Evolutionary conservation across 2,797 vertebrate genomes (phyloP), one percentile per base, ranked within the genome.

Genomic region (Spinibarbus caldwelli): DNA sequence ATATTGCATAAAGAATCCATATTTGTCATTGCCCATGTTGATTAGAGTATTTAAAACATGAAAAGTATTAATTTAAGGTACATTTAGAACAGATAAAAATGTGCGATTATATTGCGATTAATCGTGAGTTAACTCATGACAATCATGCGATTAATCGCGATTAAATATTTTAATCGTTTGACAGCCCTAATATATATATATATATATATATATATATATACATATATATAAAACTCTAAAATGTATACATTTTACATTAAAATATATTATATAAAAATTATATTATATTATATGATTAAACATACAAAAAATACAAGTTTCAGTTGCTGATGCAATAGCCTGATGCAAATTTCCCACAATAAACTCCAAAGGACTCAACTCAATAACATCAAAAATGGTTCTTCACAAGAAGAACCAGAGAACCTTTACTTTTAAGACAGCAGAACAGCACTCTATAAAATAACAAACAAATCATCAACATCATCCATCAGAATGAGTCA

Each of bases 331-430:
- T 75, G 49, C 49, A 34, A 59, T 43, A 80, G 29, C 19, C 45
- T 67, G 66, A 52, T 49, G 64, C 64, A 81, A 52, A 21, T 11
- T 68, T 29, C 64, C 79, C 14, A 80, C 21, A 17, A 70, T n/a
- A n/a, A 6, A 26, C 29, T 36, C 79, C 12, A 26, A 26, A 49
- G 6, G 43, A 15, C 29, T 67, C 36, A 26, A 43, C 76, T 19
- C 31, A 68, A 45, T 19, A 47, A 34, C 1, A 14, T 49, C 43
- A 66, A 23, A 52, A 31, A 80, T 10, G 12, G 5, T 29, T 71
- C 45, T 81, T 31, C 31, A 11, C 66, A 70, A 19, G 29, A 82
- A 47, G 5, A 83, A 38, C 14, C 15, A 1, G 11, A 68, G 21
- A 80, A 19, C 29, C 6, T 72, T 72, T 73, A 45, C n/a, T 62